Conservation (phyloP, 2,888 invertebrate species). For the Diaprepes abbreviatus region DNA sequence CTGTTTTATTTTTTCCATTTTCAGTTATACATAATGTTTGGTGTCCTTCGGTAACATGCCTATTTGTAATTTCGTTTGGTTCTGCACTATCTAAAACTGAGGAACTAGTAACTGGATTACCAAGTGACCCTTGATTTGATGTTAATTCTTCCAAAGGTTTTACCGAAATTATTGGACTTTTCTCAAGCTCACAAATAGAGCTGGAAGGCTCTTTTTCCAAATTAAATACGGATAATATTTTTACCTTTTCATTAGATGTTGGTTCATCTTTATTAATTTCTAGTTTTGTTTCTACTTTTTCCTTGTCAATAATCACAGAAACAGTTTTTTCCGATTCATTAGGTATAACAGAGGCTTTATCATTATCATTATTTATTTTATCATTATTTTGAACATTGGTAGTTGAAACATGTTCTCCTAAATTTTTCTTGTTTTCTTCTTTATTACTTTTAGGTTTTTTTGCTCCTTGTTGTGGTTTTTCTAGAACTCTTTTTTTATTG, state of each 20-base stretch:
- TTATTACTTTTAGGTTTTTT: slow-evolving; percentile 5
- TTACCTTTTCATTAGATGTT: neutral
- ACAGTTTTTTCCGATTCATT: neutral
- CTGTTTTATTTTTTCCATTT: neutral
- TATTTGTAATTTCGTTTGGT: neutral
- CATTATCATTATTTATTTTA: neutral
- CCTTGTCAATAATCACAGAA: slow-evolving; percentile 25
- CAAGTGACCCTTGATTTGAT: neutral
- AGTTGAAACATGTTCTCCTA: neutral
- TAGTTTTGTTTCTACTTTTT: slow-evolving; percentile 31
- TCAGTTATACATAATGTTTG: neutral
- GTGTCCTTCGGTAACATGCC: neutral
- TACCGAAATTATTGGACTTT: neutral
- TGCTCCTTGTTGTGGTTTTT: neutral
- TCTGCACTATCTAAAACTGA: neutral
- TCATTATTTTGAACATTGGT: neutral
- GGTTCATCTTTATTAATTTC: slow-evolving; percentile 17
- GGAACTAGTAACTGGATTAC: neutral
- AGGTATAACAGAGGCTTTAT: neutral
- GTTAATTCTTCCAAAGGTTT: neutral
- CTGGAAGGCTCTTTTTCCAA: neutral
- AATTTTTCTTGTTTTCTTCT: neutral
- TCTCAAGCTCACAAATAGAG: neutral
- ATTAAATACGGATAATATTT: neutral
- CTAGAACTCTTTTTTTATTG: slow-evolving; percentile 11